These are phyloP conservation scores for Oligia fasciuncula DNA, from an alignment of 2,888 invertebrate species.

Conservation along the genomic window DNA sequence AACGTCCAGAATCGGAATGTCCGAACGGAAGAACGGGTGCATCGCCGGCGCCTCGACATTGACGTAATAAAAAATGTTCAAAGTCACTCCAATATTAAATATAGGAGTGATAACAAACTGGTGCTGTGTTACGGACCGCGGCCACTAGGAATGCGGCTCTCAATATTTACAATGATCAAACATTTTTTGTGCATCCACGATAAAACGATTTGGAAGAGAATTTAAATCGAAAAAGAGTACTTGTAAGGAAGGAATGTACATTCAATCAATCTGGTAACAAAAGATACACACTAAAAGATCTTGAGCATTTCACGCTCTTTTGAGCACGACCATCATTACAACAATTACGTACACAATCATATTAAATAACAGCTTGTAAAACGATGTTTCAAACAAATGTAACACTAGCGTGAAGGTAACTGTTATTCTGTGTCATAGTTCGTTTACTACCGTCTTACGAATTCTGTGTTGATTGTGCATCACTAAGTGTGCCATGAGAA, in stretches of 20 bases:
- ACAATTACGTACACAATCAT: conserved; percentile 47
- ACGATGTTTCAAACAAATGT: conserved; percentile 33
- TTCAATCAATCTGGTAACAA: conserved; percentile 45
- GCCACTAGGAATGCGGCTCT: conserved; percentile 73
- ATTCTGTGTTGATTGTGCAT: conserved; percentile 53
- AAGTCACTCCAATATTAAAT: conserved; percentile 80
- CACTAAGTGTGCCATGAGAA: conserved; percentile 63
- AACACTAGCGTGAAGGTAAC: conserved; percentile 43
- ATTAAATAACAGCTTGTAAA: conserved; percentile 54
- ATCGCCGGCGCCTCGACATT: conserved; percentile 64
- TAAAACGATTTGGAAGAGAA: conserved; percentile 52
- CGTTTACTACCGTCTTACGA: conserved; percentile 53
- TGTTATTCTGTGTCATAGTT: conserved; percentile 56
- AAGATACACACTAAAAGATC: conserved; percentile 34
- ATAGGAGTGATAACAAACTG: conserved; percentile 72
- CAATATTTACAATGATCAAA: conserved; percentile 71
- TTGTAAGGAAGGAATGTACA: conserved; percentile 37
- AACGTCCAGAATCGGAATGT: conserved; percentile 66
- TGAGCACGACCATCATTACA: conserved; percentile 49
- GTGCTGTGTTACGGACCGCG: conserved; percentile 69
- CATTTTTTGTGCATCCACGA: conserved; percentile 63
- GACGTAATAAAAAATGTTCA: conserved; percentile 74
- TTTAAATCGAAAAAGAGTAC: conserved; percentile 45
- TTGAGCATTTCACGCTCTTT: conserved; percentile 56
- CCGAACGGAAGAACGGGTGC: conserved; percentile 60